Percentiles rank a stretch among this genome's conserved stretches.
These are phyloP conservation scores for Ornithorhynchus anatinus DNA, from an alignment of 2,113 vertebrate species.

Conservation along the genomic window DNA sequence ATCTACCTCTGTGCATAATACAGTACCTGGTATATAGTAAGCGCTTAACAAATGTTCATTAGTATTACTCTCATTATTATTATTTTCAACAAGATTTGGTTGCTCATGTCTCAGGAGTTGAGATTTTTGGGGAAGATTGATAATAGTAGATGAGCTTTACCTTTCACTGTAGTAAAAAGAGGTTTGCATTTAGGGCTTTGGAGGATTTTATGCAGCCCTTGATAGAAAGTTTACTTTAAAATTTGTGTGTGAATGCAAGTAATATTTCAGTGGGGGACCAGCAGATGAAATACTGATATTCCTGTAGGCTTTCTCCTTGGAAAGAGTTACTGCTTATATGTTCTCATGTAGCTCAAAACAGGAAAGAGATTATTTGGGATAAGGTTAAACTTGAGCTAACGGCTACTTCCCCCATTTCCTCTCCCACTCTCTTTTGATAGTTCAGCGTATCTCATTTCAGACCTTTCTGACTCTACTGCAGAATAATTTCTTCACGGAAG, in stretches of 20 bases:
- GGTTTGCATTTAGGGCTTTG: not conserved
- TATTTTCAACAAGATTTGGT: too few species aligned
- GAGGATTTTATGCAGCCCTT: not conserved
- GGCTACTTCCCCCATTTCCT: not conserved
- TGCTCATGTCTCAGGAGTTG: not conserved
- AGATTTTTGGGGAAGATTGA: not conserved
- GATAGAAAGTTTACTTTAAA: slow-evolving; percentile 15
- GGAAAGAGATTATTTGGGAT: not conserved
- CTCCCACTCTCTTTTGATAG: not conserved
- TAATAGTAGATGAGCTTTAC: slow-evolving; percentile 9
- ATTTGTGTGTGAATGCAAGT: slow-evolving; percentile 4
- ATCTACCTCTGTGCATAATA: too few species aligned
- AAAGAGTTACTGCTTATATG: slow-evolving; percentile 1
- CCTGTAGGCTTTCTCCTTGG: slow-evolving; percentile 2
- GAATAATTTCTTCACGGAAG: not conserved
- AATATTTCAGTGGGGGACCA: slow-evolving; percentile 13
- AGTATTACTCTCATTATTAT: too few species aligned
- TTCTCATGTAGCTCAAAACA: slow-evolving; percentile 9
- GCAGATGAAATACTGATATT: slow-evolving; percentile 6
- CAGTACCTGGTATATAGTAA: too few species aligned
- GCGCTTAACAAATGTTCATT: too few species aligned
- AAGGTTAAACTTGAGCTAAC: not conserved
- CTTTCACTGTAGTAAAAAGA: not conserved
- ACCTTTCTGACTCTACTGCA: not conserved
- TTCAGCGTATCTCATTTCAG: not conserved